Evolutionary conservation across 2,797 vertebrate genomes (phyloP).

Genomic region (Dallia pectoralis): DNA sequence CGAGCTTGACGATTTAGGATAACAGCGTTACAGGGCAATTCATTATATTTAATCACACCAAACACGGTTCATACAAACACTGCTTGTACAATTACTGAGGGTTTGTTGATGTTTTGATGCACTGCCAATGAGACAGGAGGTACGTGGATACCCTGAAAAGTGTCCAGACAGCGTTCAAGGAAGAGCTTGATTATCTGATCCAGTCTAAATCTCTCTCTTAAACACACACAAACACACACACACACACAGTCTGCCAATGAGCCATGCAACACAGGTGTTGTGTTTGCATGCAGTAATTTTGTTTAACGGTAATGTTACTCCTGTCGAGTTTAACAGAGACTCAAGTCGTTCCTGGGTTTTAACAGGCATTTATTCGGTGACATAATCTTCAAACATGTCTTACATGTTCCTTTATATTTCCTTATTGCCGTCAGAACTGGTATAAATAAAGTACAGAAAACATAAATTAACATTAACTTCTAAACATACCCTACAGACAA

Average conservation of each 20-base stretch:
- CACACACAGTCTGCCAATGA: neutral
- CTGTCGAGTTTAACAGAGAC: too few relatives aligned
- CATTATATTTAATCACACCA: slow-evolving; percentile 33
- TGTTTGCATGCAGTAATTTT: slow-evolving; percentile 3
- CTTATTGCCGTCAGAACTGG: too few relatives aligned
- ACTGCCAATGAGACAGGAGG: slow-evolving; percentile 30
- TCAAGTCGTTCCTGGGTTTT: too few relatives aligned
- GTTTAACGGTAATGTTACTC: too few relatives aligned
- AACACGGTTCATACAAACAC: neutral
- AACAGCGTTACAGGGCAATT: slow-evolving; percentile 8
- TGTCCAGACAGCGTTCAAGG: slow-evolving; percentile 9
- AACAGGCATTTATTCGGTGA: too few relatives aligned
- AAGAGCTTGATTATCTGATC: slow-evolving; percentile 14
- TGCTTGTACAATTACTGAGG: slow-evolving; percentile 1
- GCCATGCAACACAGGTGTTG: slow-evolving; percentile 11
- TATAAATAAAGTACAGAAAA: too few relatives aligned
- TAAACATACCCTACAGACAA: too few relatives aligned
- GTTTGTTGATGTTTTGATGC: slow-evolving; percentile 26
- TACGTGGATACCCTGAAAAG: slow-evolving; percentile 22
- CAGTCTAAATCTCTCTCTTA: neutral
- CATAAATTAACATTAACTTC: too few relatives aligned
- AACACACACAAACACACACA: neutral
- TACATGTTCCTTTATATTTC: too few relatives aligned
- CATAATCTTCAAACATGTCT: too few relatives aligned
- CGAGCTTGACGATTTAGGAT: neutral